Conservation (phyloP, 2,797 vertebrate genomes). For the Ibycter americanus region DNA sequence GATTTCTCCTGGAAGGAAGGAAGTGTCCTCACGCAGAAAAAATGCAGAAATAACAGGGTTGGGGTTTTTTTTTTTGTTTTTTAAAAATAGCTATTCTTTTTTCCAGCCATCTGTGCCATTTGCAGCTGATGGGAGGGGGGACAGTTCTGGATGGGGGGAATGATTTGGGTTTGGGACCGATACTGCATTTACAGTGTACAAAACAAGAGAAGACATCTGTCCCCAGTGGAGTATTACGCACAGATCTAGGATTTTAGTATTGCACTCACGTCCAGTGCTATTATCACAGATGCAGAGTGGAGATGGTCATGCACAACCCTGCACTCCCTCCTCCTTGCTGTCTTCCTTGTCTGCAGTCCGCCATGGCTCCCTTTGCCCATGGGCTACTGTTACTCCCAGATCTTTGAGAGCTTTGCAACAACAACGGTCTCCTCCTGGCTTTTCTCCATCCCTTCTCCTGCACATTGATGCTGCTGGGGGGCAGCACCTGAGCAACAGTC, state of each 20-base stretch:
- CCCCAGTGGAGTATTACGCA: constrained; percentile 31
- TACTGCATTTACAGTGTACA: constrained; percentile 2
- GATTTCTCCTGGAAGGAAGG: constrained; percentile 64
- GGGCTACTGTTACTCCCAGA: not conserved
- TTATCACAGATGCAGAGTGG: not conserved
- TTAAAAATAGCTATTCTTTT: constrained; percentile 37
- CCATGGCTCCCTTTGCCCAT: not conserved
- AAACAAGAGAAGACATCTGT: constrained; percentile 57
- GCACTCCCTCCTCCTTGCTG: not conserved
- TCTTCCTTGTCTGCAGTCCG: not conserved
- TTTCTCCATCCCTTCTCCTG: not conserved
- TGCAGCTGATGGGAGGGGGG: constrained; percentile 33
- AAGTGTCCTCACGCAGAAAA: constrained; percentile 62
- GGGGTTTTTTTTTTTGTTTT: not conserved
- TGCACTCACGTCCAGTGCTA: not conserved
- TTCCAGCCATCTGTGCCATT: constrained; percentile 54
- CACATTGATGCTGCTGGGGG: not conserved
- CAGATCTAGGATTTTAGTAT: constrained; percentile 10
- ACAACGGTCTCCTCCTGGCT: not conserved
- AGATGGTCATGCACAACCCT: not conserved
- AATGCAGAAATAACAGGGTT: constrained; percentile 67
- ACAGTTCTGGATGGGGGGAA: not conserved
- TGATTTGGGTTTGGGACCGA: constrained; percentile 25
- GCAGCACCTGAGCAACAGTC: not conserved
- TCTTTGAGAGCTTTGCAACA: not conserved